Evolutionary conservation across 2,113 vertebrate species (phyloP).

Genomic region (Octodon degus): DNA sequence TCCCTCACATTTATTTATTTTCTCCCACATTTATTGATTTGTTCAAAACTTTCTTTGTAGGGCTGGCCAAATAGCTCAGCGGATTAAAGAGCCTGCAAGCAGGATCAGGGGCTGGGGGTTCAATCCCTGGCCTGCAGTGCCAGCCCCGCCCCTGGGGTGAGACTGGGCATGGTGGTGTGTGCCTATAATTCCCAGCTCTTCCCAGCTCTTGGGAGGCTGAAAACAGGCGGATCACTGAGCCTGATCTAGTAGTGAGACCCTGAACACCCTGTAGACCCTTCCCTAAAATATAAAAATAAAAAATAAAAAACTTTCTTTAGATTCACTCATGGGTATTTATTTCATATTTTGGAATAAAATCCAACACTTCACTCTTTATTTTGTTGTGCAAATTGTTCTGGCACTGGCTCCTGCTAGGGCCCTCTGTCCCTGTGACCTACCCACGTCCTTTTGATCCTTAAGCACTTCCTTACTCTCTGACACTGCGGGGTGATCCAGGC

Average conservation of each 20-base stretch:
- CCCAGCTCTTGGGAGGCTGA: too few relatives aligned
- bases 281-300: too few relatives aligned
- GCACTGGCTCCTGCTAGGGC: neutral
- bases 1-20: neutral
- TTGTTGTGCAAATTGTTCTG: neutral
- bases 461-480: conserved; percentile 14
- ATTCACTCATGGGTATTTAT: neutral
- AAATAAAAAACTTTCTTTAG: neutral
- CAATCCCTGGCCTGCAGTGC: too few relatives aligned
- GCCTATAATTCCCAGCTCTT: too few relatives aligned
- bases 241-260: too few relatives aligned
- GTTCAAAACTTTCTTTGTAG: neutral
- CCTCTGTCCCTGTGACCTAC: neutral
- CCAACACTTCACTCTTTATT: neutral
- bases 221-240: too few relatives aligned
- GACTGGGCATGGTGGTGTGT: too few relatives aligned
- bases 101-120: too few relatives aligned
- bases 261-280: too few relatives aligned
- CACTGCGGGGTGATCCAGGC: neutral
- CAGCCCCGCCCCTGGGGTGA: too few relatives aligned
- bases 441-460: neutral
- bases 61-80: too few relatives aligned
- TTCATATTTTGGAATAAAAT: neutral
- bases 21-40: neutral
- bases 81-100: too few relatives aligned